Evolutionary conservation across 1,140 invertebrate species (phyloP), one percentile per base, ranked within the genome.

Genomic region (Aphelinus certus): DNA sequence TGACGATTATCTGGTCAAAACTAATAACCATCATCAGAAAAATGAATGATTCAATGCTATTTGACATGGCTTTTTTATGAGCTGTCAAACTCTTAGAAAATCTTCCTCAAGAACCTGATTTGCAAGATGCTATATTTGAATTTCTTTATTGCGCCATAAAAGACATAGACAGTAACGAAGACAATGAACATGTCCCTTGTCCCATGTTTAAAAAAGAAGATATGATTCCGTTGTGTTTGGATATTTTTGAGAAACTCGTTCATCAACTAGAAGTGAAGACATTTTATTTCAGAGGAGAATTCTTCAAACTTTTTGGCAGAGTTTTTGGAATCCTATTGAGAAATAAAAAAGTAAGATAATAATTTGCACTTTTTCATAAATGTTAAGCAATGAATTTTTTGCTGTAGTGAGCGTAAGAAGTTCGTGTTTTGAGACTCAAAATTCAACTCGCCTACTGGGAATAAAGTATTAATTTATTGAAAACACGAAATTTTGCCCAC

Each of bases 241-340:
- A 68, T 42, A 71, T 79, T 65, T 77, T 74, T 57, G 64, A 62
- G 2, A 68, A 67, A 49, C 64, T 79, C 1, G 56, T 49, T 43
- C 42, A 48, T 7, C 63, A 75, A 43, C 45, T 76, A n/a, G 56
- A 68, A 3, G 72, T 6, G 10, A 75, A 69, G 61, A 63, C 45
- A n/a, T 81, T 79, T 63, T 77, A 72, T 43, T 78, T 79, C 60
- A 82, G 76, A 67, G 71, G 78, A 45, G 80, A 72, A 76, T 84
- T 81, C 62, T 76, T 85, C 4, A 81, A 81, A 76, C 71, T 85
- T 43, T 71, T 84, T 42, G 83, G 83, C 2, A 83, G 80, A 80
- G 71, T 73, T n/a, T 82, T 78, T 73, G 78, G 77, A 6, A 75
- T 71, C 43, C 67, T 81, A 47, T 61, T 71, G 63, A 47, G 57